A percentile compares a stretch with the other conserved stretches of the same genome.
Conservation (phyloP, 2,888 invertebrate genomes). For the Ceraclea dissimilis region DNA sequence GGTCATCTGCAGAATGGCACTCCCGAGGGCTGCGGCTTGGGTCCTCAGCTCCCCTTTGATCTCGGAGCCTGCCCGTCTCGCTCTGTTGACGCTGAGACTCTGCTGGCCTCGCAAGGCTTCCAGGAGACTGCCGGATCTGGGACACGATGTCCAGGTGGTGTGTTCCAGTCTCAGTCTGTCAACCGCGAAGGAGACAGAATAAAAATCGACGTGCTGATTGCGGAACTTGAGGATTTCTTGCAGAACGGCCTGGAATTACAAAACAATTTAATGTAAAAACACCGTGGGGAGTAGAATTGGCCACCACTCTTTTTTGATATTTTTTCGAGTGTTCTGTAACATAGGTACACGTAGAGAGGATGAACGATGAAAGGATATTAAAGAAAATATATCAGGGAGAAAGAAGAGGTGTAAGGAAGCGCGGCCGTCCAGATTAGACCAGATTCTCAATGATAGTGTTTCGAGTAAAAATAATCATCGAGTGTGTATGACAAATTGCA, state of each 20-base stretch:
- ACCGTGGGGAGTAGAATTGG: too few relatives aligned
- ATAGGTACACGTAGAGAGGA: too few relatives aligned
- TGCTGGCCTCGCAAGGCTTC: conserved; percentile 43
- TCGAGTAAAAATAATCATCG: too few relatives aligned
- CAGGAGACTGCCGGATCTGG: conserved; percentile 46
- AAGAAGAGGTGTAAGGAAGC: too few relatives aligned
- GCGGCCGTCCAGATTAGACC: too few relatives aligned
- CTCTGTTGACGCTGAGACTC: conserved; percentile 12
- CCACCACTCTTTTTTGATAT: background rate
- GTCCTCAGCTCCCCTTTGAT: conserved; percentile 14
- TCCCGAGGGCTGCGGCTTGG: conserved; percentile 20
- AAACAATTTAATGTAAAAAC: background rate
- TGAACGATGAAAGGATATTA: too few relatives aligned
- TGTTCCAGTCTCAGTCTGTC: conserved; percentile 45
- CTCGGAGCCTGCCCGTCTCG: conserved; percentile 15
- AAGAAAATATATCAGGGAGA: too few relatives aligned
- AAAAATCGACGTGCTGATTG: conserved; percentile 49
- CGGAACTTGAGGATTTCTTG: conserved; percentile 58
- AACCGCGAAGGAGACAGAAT: conserved; percentile 34
- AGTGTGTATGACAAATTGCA: too few relatives aligned
- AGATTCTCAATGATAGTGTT: too few relatives aligned
- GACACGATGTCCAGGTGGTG: conserved; percentile 67
- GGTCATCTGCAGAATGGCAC: conserved; percentile 17
- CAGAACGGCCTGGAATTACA: conserved; percentile 51
- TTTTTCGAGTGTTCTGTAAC: too few relatives aligned